Conservation (phyloP, 1,140 invertebrate species). For the Diachasmimorpha longicaudata region DNA sequence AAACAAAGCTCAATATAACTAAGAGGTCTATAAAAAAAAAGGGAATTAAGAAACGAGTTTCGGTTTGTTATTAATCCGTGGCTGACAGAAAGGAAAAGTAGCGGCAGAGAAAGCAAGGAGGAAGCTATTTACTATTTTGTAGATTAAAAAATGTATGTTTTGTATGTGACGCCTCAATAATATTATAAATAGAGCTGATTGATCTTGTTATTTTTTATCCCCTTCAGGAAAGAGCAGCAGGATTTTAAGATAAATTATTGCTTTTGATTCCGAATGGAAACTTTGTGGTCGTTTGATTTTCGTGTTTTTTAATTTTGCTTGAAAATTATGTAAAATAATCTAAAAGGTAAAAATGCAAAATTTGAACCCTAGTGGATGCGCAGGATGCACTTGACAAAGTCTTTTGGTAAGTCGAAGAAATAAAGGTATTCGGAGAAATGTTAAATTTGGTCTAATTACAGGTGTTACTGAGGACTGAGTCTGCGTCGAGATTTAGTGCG, state of each 20-base stretch:
- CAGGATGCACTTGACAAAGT: no score
- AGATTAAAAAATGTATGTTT: neutral
- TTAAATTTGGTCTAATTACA: no score
- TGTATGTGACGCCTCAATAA: neutral
- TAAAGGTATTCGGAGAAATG: no score
- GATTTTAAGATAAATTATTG: neutral
- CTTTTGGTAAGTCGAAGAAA: no score
- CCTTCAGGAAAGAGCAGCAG: neutral
- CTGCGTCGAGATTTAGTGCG: no score
- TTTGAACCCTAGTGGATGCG: no score
- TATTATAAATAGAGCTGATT: neutral
- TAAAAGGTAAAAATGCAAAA: no score
- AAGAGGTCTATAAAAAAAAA: neutral
- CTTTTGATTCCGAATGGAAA: no score
- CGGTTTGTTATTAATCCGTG: neutral
- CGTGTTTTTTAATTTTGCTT: no score
- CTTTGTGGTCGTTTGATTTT: no score
- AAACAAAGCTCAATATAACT: neutral
- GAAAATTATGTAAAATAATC: no score
- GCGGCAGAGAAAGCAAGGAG: conserved; percentile 18
- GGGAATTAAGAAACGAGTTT: neutral
- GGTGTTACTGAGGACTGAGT: no score
- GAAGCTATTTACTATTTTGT: neutral
- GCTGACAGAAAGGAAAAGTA: neutral
- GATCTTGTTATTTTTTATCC: neutral